Evolutionary conservation across 2,888 invertebrate species (phyloP).

Genomic region (Parnassius glacialis): DNA sequence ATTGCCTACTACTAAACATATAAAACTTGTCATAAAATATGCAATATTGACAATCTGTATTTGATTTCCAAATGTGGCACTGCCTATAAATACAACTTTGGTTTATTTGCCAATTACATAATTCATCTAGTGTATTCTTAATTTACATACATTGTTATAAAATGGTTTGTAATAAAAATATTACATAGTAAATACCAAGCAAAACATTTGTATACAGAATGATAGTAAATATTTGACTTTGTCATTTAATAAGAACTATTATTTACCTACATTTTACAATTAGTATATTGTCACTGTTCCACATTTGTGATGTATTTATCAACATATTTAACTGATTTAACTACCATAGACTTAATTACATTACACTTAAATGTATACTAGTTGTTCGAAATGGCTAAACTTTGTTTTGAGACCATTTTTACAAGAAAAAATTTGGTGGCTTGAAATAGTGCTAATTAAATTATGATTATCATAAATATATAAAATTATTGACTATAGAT

Average conservation of each 20-base stretch:
- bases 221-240: constrained; percentile 33
- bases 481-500: constrained; percentile 36
- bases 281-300: constrained; percentile 33
- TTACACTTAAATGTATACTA: constrained; percentile 40
- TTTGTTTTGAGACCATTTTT: constrained; percentile 54
- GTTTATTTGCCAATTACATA: constrained; percentile 64
- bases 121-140: constrained; percentile 14
- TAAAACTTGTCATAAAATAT: constrained; percentile 55
- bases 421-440: constrained; percentile 37
- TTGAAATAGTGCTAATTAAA: constrained; percentile 28
- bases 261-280: constrained; percentile 27
- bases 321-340: constrained; percentile 30
- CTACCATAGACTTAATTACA: constrained; percentile 35
- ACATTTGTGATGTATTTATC: constrained; percentile 51
- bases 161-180: constrained; percentile 20
- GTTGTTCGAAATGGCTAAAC: constrained; percentile 59
- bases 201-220: constrained; percentile 27
- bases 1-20: constrained; percentile 57
- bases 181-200: constrained; percentile 20
- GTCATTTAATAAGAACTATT: constrained; percentile 32
- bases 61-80: constrained; percentile 68
- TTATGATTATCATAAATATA: constrained; percentile 31
- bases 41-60: constrained; percentile 46
- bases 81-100: constrained; percentile 64
- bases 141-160: constrained; percentile 19